Percentiles rank a stretch among this genome's conserved stretches.
These are phyloP conservation scores for Barnardius zonarius DNA, from an alignment of 2,113 vertebrate genomes.

Conservation along the genomic window DNA sequence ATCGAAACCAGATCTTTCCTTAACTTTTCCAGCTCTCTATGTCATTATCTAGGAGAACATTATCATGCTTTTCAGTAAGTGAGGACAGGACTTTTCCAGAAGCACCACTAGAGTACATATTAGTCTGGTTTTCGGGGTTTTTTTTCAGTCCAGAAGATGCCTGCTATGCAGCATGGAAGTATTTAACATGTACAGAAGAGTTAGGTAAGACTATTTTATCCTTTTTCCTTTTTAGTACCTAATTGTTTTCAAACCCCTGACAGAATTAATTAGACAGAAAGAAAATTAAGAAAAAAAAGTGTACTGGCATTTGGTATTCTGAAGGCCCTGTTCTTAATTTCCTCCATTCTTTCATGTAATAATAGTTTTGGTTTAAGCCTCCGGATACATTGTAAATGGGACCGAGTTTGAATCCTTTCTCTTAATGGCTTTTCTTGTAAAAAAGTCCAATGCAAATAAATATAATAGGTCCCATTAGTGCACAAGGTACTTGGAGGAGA, in stretches of 20 bases:
- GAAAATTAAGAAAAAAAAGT: constrained; percentile 58
- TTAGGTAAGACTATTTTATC: constrained; percentile 36
- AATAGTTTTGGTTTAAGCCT: constrained; percentile 73
- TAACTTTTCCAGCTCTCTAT: background rate
- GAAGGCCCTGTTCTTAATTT: constrained; percentile 77
- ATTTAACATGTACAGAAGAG: constrained; percentile 42
- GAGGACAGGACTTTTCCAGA: background rate
- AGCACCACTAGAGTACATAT: background rate
- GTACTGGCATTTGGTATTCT: constrained; percentile 59
- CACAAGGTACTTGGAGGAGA: background rate
- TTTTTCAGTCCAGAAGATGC: constrained; percentile 1
- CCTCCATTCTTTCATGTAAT: constrained; percentile 71
- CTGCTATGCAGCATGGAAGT: background rate
- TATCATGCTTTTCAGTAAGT: background rate
- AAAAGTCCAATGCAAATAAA: constrained; percentile 28
- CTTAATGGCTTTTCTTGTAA: constrained; percentile 71
- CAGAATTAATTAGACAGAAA: constrained; percentile 71
- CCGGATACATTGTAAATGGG: constrained; percentile 67
- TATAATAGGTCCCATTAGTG: constrained; percentile 54
- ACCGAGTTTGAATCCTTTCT: constrained; percentile 56
- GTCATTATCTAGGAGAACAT: background rate
- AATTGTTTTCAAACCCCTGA: constrained; percentile 72
- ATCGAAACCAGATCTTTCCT: background rate
- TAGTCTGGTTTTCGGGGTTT: background rate
- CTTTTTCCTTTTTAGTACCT: constrained; percentile 20